Evolutionary conservation across 1,140 invertebrate genomes (phyloP).

Genomic region (Nasonia giraulti): DNA sequence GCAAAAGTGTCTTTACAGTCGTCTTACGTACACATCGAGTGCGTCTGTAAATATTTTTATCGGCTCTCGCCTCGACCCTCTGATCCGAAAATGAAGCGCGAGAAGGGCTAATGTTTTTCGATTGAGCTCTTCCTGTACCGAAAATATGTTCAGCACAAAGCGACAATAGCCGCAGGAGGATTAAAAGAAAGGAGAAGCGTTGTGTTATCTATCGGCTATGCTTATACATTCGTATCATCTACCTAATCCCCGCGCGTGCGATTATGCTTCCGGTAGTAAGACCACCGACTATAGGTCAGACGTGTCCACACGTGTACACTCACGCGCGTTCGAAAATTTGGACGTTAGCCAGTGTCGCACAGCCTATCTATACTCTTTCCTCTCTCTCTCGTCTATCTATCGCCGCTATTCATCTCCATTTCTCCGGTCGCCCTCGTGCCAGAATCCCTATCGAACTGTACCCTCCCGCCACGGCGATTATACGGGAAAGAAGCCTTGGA

Average conservation of each 20-base stretch:
- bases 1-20: too few relatives aligned
- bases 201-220: too few relatives aligned
- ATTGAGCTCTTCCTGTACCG: too few relatives aligned
- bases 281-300: conserved; percentile 53
- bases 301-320: conserved; percentile 38
- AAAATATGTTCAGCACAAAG: too few relatives aligned
- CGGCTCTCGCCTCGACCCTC: too few relatives aligned
- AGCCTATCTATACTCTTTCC: neutral
- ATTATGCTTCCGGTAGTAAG: conserved; percentile 29
- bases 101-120: too few relatives aligned
- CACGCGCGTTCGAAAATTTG: conserved; percentile 47
- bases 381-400: neutral
- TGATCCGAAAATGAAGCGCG: too few relatives aligned
- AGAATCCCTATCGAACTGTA: conserved; percentile 45
- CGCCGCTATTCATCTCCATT: conserved; percentile 14
- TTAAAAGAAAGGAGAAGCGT: too few relatives aligned
- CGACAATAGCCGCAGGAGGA: too few relatives aligned
- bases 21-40: too few relatives aligned
- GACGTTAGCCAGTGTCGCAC: conserved; percentile 54
- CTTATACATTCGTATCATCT: neutral
- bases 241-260: neutral
- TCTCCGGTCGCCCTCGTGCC: conserved; percentile 45
- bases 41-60: too few relatives aligned
- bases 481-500: neutral
- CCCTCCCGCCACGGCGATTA: neutral